phyloP scores from a whole-genome alignment of 2,888 invertebrate genomes.

The Muscina levida region DNA sequence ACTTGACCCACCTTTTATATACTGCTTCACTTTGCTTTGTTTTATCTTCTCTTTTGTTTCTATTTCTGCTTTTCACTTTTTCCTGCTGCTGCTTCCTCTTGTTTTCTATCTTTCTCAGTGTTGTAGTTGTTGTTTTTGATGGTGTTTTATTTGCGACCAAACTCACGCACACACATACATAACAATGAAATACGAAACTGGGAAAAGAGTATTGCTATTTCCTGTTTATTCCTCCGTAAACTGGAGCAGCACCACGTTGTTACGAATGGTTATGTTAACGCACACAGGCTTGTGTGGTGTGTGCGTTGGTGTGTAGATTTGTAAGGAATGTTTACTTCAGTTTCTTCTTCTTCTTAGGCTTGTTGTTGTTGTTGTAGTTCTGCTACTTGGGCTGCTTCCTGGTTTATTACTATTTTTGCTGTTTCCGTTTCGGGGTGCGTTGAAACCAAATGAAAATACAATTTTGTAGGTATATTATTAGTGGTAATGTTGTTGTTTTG shows the following conservation, averaged over 20 bases:
- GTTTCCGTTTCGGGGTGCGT: conserved; percentile 20
- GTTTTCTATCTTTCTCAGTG: conserved; percentile 9
- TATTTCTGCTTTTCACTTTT: conserved; percentile 31
- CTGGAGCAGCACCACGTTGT: conserved; percentile 60
- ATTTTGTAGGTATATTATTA: conserved; percentile 42
- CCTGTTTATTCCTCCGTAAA: conserved; percentile 40
- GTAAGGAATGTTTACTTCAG: conserved; percentile 8
- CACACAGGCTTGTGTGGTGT: too few relatives aligned
- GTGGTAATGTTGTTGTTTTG: conserved; percentile 36
- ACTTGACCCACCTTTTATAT: conserved; percentile 77
- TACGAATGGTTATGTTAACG: conserved; percentile 24
- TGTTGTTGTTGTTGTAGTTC: too few relatives aligned
- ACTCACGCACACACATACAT: too few relatives aligned
- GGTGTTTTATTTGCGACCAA: conserved; percentile 25
- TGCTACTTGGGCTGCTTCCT: too few relatives aligned
- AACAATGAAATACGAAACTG: neutral
- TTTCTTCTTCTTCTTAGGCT: conserved; percentile 21
- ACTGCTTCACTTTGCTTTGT: conserved; percentile 40
- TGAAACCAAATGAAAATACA: conserved; percentile 37
- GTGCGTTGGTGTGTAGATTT: neutral
- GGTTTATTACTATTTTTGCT: too few relatives aligned
- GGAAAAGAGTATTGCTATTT: conserved; percentile 46
- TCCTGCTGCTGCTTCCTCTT: too few relatives aligned
- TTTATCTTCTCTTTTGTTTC: conserved; percentile 33
- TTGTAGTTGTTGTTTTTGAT: conserved; percentile 13